Percentiles rank a stretch among this genome's conserved stretches.
phyloP scores from a whole-genome alignment of 2,797 vertebrate genomes.

The Ctenochaetus hawaiiensis region DNA sequence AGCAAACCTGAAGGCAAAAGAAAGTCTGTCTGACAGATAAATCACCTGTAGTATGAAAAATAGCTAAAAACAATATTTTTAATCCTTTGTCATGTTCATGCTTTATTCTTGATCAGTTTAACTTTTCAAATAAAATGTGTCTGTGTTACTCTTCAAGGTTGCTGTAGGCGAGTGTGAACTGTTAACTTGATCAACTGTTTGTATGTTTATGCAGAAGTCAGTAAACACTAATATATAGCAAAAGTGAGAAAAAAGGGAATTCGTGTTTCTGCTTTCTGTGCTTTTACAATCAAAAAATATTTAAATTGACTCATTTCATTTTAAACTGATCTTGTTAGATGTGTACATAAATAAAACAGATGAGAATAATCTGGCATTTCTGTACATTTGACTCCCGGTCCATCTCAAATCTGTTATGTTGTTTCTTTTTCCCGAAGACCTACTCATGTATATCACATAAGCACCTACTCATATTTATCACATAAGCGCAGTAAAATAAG shows the following conservation, averaged over 20 bases:
- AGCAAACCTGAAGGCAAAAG: neutral
- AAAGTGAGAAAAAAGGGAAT: neutral
- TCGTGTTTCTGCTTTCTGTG: neutral
- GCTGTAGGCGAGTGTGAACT: neutral
- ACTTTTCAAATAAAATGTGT: neutral
- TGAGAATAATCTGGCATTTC: neutral
- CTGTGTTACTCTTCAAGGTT: neutral
- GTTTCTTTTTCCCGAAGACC: neutral
- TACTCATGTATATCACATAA: slow-evolving; percentile 4
- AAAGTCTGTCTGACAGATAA: neutral
- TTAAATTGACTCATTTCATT: neutral
- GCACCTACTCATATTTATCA: neutral
- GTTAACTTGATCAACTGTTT: neutral
- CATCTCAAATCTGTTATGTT: slow-evolving; percentile 8
- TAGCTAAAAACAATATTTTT: neutral
- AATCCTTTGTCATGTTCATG: neutral
- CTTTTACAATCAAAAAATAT: neutral
- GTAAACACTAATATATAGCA: neutral
- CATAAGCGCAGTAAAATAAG: slow-evolving; percentile 4
- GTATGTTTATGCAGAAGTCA: neutral
- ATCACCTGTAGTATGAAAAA: neutral
- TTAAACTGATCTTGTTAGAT: neutral
- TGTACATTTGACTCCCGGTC: neutral
- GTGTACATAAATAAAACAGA: neutral
- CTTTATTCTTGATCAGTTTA: neutral